Conservation (phyloP, 2,797 vertebrate species). For the Podarcis lilfordi region DNA sequence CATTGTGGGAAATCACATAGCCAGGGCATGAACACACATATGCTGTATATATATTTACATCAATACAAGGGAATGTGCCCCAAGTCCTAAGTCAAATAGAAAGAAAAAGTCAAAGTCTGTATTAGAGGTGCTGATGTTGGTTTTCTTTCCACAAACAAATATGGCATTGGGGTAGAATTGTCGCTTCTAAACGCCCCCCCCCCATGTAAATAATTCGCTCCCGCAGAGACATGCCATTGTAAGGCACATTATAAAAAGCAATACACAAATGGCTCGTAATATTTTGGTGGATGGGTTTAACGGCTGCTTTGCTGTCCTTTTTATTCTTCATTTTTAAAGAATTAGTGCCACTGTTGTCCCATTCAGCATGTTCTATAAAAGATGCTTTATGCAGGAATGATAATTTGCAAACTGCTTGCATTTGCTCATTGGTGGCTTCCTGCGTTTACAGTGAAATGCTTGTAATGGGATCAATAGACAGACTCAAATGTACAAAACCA, state of each 20-base stretch:
- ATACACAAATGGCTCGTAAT: not conserved
- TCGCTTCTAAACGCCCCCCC: not conserved
- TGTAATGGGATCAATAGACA: slow-evolving; percentile 8
- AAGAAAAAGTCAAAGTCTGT: not conserved
- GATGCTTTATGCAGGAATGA: slow-evolving; percentile 14
- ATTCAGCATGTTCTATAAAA: slow-evolving; percentile 7
- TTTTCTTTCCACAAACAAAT: slow-evolving; percentile 15
- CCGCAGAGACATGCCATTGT: not conserved
- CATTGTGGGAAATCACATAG: not conserved
- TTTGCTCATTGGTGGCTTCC: slow-evolving; percentile 12
- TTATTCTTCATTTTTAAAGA: slow-evolving; percentile 17
- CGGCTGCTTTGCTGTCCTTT: not conserved
- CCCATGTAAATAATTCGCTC: not conserved
- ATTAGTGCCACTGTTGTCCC: not conserved
- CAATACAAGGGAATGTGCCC: not conserved
- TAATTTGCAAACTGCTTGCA: slow-evolving; percentile 16
- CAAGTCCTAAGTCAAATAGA: not conserved
- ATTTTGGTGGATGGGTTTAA: slow-evolving; percentile 10
- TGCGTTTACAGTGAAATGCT: not conserved
- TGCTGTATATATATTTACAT: not conserved
- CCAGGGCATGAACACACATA: not conserved
- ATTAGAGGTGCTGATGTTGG: not conserved
- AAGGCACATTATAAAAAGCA: slow-evolving; percentile 5
- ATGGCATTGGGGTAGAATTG: not conserved
- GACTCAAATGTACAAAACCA: not conserved